Evolutionary conservation across 2,113 vertebrate genomes (phyloP).

Genomic region (Rhagologus leucostigma): DNA sequence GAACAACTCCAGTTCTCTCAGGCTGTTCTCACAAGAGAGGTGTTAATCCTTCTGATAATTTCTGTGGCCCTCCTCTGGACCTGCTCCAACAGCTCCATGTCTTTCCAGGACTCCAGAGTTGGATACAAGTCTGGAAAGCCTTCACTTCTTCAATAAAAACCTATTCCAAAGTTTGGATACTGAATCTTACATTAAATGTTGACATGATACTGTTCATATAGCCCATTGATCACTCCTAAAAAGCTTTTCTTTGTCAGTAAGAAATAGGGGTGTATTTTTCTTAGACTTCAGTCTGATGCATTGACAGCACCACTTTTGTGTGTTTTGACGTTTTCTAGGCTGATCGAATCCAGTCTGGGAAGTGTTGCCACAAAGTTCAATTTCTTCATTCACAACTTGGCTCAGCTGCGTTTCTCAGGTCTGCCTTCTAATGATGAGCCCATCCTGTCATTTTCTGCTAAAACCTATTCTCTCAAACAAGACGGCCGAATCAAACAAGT

Average conservation of each 20-base stretch:
- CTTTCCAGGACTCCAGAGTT: background rate
- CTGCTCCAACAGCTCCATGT: background rate
- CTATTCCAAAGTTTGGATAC: background rate
- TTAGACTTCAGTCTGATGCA: background rate
- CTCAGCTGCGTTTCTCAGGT: constrained; percentile 94
- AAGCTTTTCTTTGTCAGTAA: background rate
- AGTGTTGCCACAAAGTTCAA: constrained; percentile 98
- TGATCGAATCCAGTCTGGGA: constrained; percentile 96
- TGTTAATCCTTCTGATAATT: background rate
- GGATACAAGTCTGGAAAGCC: background rate
- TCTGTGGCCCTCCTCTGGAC: background rate
- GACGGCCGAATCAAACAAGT: constrained; percentile 89
- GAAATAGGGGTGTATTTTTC: background rate
- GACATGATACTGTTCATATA: background rate
- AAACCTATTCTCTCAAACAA: constrained; percentile 91
- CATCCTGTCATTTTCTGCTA: constrained; percentile 93
- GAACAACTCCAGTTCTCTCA: background rate
- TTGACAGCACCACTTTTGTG: background rate
- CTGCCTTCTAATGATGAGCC: constrained; percentile 92
- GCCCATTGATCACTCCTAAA: background rate
- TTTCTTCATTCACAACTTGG: constrained; percentile 98
- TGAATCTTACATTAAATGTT: background rate
- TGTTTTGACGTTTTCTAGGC: constrained; percentile 54
- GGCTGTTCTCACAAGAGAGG: background rate
- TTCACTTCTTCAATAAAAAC: background rate